phyloP scores from a whole-genome alignment of 64 coral and sea anemone genomes.

The Montipora cactus region DNA sequence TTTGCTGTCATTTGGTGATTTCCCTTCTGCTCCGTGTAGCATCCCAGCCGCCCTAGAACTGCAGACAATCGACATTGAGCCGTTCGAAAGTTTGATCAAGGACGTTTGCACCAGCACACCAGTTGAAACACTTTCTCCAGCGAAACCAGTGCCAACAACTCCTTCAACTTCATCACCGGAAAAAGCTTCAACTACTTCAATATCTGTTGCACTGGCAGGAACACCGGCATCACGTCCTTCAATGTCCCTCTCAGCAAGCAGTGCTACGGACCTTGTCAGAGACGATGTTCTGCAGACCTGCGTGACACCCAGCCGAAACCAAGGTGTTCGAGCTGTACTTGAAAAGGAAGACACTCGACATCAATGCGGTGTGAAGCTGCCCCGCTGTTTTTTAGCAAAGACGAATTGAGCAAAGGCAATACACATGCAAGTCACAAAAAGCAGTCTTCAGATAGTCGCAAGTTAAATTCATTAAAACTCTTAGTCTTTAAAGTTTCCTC shows the following conservation, averaged over 20 bases:
- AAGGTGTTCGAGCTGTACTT: neutral
- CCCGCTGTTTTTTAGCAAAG: neutral
- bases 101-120: neutral
- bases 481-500: conserved; percentile 4
- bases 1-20: neutral
- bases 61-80: neutral
- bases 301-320: neutral
- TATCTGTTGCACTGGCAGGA: neutral
- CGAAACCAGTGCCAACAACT: neutral
- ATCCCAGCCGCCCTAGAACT: neutral
- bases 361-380: neutral
- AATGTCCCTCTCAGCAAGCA: neutral
- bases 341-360: neutral
- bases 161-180: neutral
- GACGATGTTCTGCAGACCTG: neutral
- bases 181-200: neutral
- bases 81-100: neutral
- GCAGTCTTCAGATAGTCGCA: neutral
- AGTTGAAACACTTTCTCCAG: neutral
- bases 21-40: neutral
- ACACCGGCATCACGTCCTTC: neutral
- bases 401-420: conserved; percentile 6
- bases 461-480: neutral
- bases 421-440: neutral
- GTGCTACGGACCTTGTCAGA: neutral